Percentiles rank a stretch among this genome's conserved stretches.
phyloP scores from a whole-genome alignment of 2,888 invertebrate species.

The Rutpela maculata region DNA sequence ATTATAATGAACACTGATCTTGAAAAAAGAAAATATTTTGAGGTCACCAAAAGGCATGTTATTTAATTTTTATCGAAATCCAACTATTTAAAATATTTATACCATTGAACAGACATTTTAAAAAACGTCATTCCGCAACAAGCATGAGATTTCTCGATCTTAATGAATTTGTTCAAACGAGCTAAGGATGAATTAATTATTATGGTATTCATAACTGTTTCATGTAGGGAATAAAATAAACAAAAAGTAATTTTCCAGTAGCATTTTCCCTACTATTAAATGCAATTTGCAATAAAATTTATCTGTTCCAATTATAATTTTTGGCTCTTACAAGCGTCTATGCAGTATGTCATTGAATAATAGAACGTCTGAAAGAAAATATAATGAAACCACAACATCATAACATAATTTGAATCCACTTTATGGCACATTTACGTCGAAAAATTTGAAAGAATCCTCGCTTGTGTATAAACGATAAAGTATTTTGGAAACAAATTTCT shows the following conservation, averaged over 20 bases:
- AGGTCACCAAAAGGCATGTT: no score
- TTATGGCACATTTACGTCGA: slow-evolving; percentile 60
- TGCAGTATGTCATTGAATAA: slow-evolving; percentile 62
- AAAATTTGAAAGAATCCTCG: slow-evolving; percentile 55
- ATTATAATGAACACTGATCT: no score
- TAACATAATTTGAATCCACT: slow-evolving; percentile 62
- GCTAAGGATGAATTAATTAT: no score
- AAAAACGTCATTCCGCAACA: no score
- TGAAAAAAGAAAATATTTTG: no score
- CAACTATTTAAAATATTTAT: no score
- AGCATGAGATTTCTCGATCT: no score
- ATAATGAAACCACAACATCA: slow-evolving; percentile 65
- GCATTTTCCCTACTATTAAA: slow-evolving; percentile 40
- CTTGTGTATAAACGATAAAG: slow-evolving; percentile 58
- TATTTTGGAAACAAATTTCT: slow-evolving; percentile 54
- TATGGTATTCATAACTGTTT: slow-evolving; percentile 15
- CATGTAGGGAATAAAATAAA: slow-evolving; percentile 21
- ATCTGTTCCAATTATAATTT: slow-evolving; percentile 68
- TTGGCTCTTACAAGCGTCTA: slow-evolving; percentile 65
- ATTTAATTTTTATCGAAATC: no score
- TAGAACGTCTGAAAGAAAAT: slow-evolving; percentile 52
- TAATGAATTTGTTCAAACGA: no score
- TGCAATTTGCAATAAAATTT: slow-evolving; percentile 57
- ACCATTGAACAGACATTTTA: no score
- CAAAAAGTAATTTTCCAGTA: slow-evolving; percentile 41